phyloP scores from a whole-genome alignment of 2,113 vertebrate genomes.

The Nothobranchius kuhntae region DNA sequence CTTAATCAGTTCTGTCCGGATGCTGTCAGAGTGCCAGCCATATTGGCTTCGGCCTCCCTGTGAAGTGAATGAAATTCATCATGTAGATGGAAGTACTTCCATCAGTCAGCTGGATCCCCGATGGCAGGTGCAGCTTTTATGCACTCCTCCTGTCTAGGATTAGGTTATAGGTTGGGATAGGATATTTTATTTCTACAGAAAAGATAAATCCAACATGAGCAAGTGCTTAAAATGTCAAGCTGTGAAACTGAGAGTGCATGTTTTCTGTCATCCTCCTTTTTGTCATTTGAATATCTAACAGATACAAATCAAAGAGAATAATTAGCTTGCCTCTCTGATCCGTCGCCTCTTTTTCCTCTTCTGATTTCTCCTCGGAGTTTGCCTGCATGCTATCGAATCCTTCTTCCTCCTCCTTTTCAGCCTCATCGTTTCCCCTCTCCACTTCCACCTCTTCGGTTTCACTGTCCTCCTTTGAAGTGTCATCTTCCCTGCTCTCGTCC shows the following conservation, averaged over 20 bases:
- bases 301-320: background rate
- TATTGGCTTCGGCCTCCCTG: slow-evolving; percentile 21
- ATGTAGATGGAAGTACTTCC: slow-evolving; percentile 62
- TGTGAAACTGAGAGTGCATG: background rate
- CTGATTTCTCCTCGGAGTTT: slow-evolving; percentile 54
- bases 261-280: background rate
- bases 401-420: slow-evolving; percentile 28
- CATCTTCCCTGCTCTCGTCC: slow-evolving; percentile 22
- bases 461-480: slow-evolving; percentile 50
- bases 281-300: background rate
- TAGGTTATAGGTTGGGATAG: slow-evolving; percentile 21
- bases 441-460: slow-evolving; percentile 16
- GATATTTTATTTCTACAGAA: background rate
- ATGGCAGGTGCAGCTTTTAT: slow-evolving; percentile 13
- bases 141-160: background rate
- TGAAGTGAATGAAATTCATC: slow-evolving; percentile 47
- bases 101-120: slow-evolving; percentile 46
- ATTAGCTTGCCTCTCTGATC: slow-evolving; percentile 43
- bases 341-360: slow-evolving; percentile 47
- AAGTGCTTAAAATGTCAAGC: background rate
- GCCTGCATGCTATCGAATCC: slow-evolving; percentile 40
- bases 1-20: slow-evolving; percentile 36
- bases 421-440: slow-evolving; percentile 47
- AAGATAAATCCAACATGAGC: slow-evolving; percentile 3
- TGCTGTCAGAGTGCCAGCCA: slow-evolving; percentile 41